These are phyloP conservation scores for Caenorhabditis brenneri DNA, from an alignment of 1,140 invertebrate species.

Conservation along the genomic window DNA sequence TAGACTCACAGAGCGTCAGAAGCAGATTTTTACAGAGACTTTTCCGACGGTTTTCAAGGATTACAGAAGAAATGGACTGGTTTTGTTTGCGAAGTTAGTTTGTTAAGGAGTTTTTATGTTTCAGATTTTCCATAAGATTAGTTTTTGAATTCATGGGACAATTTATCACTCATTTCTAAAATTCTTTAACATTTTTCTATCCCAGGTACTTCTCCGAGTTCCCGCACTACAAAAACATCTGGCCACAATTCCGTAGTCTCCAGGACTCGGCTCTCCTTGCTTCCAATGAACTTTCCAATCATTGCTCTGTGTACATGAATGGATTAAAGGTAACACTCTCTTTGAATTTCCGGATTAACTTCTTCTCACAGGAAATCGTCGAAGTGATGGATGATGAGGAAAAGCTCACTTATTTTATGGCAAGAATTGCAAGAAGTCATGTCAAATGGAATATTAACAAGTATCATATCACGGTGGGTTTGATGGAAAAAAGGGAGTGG, in stretches of 20 bases:
- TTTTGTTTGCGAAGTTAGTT: slow-evolving; percentile 20
- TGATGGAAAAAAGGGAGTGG: background rate
- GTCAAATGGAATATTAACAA: slow-evolving; percentile 61
- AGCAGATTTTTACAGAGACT: background rate
- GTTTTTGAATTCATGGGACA: too few species aligned
- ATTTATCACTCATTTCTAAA: too few species aligned
- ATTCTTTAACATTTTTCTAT: background rate
- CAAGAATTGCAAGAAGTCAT: slow-evolving; percentile 60
- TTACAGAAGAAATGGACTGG: background rate
- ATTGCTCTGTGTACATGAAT: slow-evolving; percentile 62
- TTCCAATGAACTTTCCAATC: slow-evolving; percentile 58
- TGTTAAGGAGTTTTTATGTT: too few species aligned
- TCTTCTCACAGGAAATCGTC: slow-evolving; percentile 55
- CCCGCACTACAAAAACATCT: slow-evolving; percentile 66
- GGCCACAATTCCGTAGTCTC: slow-evolving; percentile 62
- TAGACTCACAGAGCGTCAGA: background rate
- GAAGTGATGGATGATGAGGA: slow-evolving; percentile 60
- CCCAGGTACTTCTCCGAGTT: slow-evolving; percentile 62
- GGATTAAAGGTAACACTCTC: slow-evolving; percentile 49
- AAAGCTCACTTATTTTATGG: slow-evolving; percentile 47
- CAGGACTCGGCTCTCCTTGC: slow-evolving; percentile 61
- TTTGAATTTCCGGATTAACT: background rate
- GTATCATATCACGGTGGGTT: slow-evolving; percentile 60
- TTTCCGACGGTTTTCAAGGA: slow-evolving; percentile 21
- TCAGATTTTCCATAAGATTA: too few species aligned